Evolutionary conservation across 2,888 invertebrate species (phyloP).

Genomic region (Gryllus longicercus): DNA sequence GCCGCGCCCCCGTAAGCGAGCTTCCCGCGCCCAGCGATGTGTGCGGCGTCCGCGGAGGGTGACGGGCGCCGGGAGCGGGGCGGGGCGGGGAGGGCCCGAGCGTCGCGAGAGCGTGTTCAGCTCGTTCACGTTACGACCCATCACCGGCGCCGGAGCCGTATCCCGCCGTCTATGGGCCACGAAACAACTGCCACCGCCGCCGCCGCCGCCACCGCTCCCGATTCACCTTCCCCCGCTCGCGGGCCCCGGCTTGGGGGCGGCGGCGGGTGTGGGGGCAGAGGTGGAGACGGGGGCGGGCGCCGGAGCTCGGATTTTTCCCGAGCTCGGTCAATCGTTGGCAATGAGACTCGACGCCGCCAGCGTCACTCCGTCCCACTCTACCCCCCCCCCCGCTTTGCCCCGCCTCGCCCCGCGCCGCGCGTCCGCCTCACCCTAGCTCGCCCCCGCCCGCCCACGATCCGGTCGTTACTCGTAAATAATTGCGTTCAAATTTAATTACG

Average conservation of each 20-base stretch:
- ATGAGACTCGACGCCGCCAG: background rate
- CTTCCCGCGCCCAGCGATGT: too few relatives aligned
- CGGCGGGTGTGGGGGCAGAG: background rate
- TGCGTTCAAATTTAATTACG: background rate
- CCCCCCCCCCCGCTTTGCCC: too few relatives aligned
- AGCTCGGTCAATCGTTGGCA: background rate
- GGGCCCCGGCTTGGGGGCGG: background rate
- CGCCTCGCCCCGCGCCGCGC: too few relatives aligned
- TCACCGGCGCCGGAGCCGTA: background rate
- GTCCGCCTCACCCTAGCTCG: too few relatives aligned
- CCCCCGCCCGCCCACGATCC: background rate
- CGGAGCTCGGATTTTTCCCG: background rate
- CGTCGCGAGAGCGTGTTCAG: background rate
- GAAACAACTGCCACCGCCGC: background rate
- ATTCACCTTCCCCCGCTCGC: background rate
- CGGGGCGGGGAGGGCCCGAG: background rate
- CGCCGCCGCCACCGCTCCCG: too few relatives aligned
- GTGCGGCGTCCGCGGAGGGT: background rate
- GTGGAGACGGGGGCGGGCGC: background rate
- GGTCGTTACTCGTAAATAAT: slow-evolving; percentile 6
- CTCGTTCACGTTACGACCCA: slow-evolving; percentile 8
- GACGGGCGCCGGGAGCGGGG: background rate
- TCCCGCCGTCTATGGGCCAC: background rate
- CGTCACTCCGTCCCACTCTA: too few relatives aligned
- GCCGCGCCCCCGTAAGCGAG: too few relatives aligned